These are phyloP conservation scores for Athene noctua DNA, from an alignment of 2,113 vertebrate genomes.

Conservation along the genomic window DNA sequence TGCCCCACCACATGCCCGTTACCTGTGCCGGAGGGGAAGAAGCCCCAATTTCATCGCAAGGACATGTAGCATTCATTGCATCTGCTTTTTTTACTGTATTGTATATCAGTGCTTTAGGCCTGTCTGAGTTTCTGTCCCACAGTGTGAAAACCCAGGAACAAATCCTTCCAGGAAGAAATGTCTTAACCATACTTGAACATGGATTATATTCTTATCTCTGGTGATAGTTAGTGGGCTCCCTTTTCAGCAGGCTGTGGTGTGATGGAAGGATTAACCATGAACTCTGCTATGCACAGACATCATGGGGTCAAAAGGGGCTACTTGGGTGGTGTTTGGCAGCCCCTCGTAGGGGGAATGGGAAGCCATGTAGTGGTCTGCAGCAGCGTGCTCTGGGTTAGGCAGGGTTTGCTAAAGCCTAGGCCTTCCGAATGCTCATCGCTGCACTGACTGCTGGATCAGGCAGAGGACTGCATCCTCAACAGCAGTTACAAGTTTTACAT, in stretches of 20 bases:
- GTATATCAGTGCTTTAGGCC: not conserved
- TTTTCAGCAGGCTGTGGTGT: not conserved
- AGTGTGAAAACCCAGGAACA: not conserved
- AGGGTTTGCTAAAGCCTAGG: not conserved
- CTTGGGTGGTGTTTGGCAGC: not conserved
- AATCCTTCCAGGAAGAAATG: not conserved
- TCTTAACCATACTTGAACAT: not conserved
- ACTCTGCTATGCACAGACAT: not conserved
- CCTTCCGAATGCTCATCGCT: fast-evolving
- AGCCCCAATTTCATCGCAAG: fast-evolving
- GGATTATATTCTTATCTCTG: not conserved
- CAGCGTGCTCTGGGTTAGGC: fast-evolving
- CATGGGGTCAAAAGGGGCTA: not conserved
- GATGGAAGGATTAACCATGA: fast-evolving
- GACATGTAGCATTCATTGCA: fast-evolving
- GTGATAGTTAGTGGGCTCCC: not conserved
- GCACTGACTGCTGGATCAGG: fast-evolving
- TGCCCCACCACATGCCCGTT: fast-evolving
- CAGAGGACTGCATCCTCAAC: fast-evolving
- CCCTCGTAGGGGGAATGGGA: not conserved
- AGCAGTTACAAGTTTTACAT: not conserved
- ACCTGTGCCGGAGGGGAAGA: not conserved
- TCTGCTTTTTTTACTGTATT: not conserved
- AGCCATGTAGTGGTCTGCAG: not conserved
- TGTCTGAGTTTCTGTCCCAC: fast-evolving